A percentile compares a stretch with the other conserved stretches of the same genome.
These are phyloP conservation scores for Torymus auratus DNA, from an alignment of 2,888 invertebrate species.

Conservation along the genomic window DNA sequence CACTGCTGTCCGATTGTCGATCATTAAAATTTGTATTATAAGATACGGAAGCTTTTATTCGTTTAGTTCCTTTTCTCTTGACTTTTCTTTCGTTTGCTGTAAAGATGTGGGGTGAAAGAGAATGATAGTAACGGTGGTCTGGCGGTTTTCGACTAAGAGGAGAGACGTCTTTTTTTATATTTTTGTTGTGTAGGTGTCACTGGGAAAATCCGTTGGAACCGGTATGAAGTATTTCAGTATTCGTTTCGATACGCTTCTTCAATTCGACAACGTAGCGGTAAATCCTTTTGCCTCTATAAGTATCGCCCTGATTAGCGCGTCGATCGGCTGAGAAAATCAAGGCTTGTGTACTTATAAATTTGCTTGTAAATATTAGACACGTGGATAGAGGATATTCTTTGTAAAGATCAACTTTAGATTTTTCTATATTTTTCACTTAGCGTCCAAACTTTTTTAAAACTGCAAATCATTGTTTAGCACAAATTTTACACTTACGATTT, in stretches of 20 bases:
- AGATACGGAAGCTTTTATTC: slow-evolving; percentile 17
- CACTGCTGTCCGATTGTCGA: slow-evolving; percentile 11
- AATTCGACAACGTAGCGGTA: slow-evolving; percentile 7
- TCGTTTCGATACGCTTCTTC: slow-evolving; percentile 25
- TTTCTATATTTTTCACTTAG: slow-evolving; percentile 25
- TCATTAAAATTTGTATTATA: slow-evolving; percentile 24
- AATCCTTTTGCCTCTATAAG: slow-evolving; percentile 8
- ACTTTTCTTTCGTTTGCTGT: slow-evolving; percentile 27
- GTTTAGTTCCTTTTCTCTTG: slow-evolving; percentile 27
- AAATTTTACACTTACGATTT: slow-evolving; percentile 8
- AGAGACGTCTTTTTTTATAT: too few species aligned
- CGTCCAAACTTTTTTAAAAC: not conserved
- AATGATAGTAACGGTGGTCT: too few species aligned
- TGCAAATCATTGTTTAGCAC: slow-evolving; percentile 34
- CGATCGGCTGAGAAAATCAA: slow-evolving; percentile 16
- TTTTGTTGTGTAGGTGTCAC: too few species aligned
- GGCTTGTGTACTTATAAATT: slow-evolving; percentile 51
- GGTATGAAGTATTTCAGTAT: not conserved
- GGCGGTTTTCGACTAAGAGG: too few species aligned
- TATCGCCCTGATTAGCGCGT: slow-evolving; percentile 5
- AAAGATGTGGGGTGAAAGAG: not conserved
- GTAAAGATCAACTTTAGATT: slow-evolving; percentile 10
- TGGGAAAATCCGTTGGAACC: not conserved
- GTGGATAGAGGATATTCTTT: slow-evolving; percentile 16
- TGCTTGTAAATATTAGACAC: slow-evolving; percentile 45